A percentile compares a stretch with the other conserved stretches of the same genome.
These are phyloP conservation scores for Pimephales promelas DNA, from an alignment of 2,113 vertebrate genomes.

Conservation along the genomic window DNA sequence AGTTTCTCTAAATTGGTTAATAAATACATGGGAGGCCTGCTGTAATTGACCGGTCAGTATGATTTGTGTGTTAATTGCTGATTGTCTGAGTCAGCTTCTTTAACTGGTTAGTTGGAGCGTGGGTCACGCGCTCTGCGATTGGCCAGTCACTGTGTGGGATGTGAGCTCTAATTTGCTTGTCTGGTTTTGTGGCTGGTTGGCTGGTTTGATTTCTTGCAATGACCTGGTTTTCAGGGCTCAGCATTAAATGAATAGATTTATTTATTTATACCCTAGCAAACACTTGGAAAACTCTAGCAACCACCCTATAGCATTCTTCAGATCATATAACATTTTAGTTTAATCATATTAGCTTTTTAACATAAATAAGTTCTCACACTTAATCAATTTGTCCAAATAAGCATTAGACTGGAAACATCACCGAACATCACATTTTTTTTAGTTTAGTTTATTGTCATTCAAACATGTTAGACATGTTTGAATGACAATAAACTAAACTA, in stretches of 20 bases:
- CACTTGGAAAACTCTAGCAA: background rate
- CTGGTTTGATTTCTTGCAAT: background rate
- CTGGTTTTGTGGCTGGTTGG: background rate
- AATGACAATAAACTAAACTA: too few relatives aligned
- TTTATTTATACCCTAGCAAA: background rate
- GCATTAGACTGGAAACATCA: background rate
- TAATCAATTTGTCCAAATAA: background rate
- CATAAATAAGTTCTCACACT: background rate
- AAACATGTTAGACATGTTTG: too few relatives aligned
- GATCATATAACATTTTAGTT: background rate
- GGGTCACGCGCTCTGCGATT: constrained; percentile 30
- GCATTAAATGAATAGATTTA: background rate
- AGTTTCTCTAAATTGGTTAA: constrained; percentile 41
- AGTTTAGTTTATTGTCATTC: too few relatives aligned
- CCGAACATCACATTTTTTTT: background rate
- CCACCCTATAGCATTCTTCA: background rate
- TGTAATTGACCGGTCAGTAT: constrained; percentile 38
- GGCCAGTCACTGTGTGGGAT: constrained; percentile 10
- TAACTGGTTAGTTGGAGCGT: constrained; percentile 16
- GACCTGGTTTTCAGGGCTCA: background rate
- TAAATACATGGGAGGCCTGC: constrained; percentile 17
- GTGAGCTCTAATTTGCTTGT: constrained; percentile 27
- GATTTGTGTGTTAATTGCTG: constrained; percentile 36
- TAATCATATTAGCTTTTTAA: background rate
- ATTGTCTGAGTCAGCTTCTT: constrained; percentile 18